These are phyloP conservation scores for Enteromius anoplus DNA, from an alignment of 2,797 vertebrate genomes.

Conservation along the genomic window DNA sequence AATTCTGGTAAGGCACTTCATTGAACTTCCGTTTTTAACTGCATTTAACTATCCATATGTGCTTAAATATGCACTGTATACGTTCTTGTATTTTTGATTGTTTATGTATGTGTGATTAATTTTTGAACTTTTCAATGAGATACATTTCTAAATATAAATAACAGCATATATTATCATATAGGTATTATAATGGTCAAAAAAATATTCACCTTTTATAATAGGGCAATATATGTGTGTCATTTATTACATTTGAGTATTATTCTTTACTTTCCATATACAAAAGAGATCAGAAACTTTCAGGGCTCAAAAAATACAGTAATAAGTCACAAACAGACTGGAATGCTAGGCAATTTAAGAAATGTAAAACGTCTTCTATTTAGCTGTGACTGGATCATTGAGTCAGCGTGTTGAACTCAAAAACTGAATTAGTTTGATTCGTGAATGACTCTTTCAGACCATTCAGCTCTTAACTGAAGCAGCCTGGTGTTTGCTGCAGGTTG, in stretches of 20 bases:
- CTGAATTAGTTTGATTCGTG: not conserved
- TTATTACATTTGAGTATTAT: not conserved
- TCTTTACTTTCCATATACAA: not conserved
- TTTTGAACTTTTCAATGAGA: not conserved
- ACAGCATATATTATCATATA: not conserved
- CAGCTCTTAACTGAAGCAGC: not conserved
- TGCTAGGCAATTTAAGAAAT: not conserved
- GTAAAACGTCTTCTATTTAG: not conserved
- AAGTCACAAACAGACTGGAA: not conserved
- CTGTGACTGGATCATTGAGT: not conserved
- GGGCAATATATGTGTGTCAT: not conserved
- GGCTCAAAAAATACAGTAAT: not conserved
- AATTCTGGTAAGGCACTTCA: conserved; percentile 81
- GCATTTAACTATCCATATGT: not conserved
- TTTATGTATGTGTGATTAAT: not conserved
- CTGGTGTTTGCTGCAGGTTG: not conserved
- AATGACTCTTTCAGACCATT: conserved; percentile 14
- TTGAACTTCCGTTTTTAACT: not conserved
- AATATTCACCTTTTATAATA: not conserved
- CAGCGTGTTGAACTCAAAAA: not conserved
- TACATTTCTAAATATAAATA: not conserved
- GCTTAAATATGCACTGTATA: not conserved
- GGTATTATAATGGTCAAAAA: not conserved
- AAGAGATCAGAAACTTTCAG: not conserved
- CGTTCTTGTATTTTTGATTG: not conserved